Percentiles rank a stretch among this genome's conserved stretches.
Conservation (phyloP, 2,797 vertebrate species). For the Jordanella pulchra region DNA sequence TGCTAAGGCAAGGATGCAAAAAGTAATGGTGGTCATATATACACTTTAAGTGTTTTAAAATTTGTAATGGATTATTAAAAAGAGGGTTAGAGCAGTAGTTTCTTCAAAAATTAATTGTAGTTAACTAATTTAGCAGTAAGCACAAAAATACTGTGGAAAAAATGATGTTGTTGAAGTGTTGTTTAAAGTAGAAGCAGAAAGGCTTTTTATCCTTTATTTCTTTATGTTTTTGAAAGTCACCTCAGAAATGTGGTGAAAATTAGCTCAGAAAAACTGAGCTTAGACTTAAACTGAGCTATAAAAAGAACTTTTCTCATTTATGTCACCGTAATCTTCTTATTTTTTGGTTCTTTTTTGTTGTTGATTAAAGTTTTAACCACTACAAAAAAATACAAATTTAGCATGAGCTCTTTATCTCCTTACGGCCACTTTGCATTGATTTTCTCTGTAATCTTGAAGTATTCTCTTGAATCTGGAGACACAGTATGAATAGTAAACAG, state of each 20-base stretch:
- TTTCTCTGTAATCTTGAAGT: background rate
- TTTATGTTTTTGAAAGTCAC: background rate
- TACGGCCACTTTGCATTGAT: background rate
- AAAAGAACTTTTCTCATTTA: background rate
- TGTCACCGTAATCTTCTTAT: background rate
- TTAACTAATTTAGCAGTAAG: too few species aligned
- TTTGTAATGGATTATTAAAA: too few species aligned
- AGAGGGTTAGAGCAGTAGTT: too few species aligned
- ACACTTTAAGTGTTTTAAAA: too few species aligned
- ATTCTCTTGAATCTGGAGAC: constrained; percentile 4
- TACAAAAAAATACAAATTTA: background rate
- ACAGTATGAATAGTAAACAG: constrained; percentile 11
- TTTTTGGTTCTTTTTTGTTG: background rate
- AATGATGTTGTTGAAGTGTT: too few species aligned
- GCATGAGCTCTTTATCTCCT: background rate
- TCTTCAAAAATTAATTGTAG: too few species aligned
- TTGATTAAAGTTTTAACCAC: background rate
- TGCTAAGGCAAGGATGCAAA: too few species aligned
- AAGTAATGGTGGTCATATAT: too few species aligned
- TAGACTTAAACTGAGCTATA: background rate
- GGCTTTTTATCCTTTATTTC: too few species aligned
- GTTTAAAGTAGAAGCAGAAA: too few species aligned
- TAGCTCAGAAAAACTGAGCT: too few species aligned
- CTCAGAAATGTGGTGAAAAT: background rate
- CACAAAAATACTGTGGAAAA: too few species aligned